Evolutionary conservation across 2,888 invertebrate species (phyloP).

Genomic region (Cataglyphis livida): DNA sequence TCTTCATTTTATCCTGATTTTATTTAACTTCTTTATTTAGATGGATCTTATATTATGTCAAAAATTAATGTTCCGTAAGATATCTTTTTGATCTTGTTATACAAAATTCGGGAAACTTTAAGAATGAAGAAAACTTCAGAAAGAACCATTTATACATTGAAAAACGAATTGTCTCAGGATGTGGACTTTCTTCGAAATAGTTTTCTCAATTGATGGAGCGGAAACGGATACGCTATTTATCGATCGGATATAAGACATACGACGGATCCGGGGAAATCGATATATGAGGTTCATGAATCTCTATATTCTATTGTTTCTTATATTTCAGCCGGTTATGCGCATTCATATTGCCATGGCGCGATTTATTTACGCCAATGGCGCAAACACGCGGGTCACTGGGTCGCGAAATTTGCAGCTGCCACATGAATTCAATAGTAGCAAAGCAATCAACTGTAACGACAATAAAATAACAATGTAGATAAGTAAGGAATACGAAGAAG

Average conservation of each 20-base stretch:
- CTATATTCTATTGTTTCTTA: conserved; percentile 25
- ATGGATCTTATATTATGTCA: neutral
- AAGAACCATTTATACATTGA: conserved; percentile 6
- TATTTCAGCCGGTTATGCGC: conserved; percentile 41
- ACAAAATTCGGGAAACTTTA: conserved; percentile 25
- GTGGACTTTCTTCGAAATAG: conserved; percentile 24
- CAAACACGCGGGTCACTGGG: conserved; percentile 39
- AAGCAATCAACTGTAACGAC: conserved; percentile 38
- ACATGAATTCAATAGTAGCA: conserved; percentile 30
- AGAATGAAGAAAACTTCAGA: neutral
- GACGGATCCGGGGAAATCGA: conserved; percentile 3
- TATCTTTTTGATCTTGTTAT: neutral
- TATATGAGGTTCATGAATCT: conserved; percentile 41
- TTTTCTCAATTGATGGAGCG: conserved; percentile 29
- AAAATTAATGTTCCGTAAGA: neutral
- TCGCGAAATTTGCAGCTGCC: conserved; percentile 49
- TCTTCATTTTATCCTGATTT: neutral
- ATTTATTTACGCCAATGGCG: conserved; percentile 48
- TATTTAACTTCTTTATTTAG: neutral
- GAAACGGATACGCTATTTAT: conserved; percentile 32
- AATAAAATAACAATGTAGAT: conserved; percentile 12
- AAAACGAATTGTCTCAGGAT: conserved; percentile 31
- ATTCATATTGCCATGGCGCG: conserved; percentile 31
- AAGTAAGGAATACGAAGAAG: neutral
- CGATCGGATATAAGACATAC: conserved; percentile 13